Percentiles rank a stretch among this genome's conserved stretches.
Conservation (phyloP, 92 coral and sea anemone species). For the Palythoa grandis region DNA sequence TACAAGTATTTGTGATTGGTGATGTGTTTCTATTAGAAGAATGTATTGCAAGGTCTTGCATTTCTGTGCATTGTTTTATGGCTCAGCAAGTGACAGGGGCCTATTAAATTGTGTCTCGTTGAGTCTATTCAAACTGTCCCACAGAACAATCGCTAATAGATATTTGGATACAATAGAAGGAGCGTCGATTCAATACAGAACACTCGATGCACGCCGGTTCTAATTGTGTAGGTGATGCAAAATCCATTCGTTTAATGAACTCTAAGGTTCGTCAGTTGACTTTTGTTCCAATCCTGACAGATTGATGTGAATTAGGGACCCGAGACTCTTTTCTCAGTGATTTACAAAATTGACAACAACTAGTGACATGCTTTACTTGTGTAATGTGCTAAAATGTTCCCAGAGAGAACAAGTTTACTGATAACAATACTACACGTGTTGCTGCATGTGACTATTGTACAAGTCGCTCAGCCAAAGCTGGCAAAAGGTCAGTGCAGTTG, state of each 20-base stretch:
- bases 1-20: neutral
- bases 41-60: neutral
- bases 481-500: neutral
- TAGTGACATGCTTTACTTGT: neutral
- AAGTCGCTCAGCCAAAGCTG: neutral
- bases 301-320: neutral
- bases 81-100: constrained; percentile 22
- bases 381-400: constrained; percentile 20
- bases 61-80: constrained; percentile 10
- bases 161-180: neutral
- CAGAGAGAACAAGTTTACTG: constrained; percentile 13
- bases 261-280: neutral
- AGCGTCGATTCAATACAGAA: constrained; percentile 17
- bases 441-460: constrained; percentile 16
- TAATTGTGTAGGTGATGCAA: constrained; percentile 34
- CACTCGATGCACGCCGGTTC: constrained; percentile 22
- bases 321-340: neutral
- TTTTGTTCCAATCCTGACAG: neutral
- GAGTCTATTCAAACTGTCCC: constrained; percentile 5
- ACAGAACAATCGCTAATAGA: constrained; percentile 24
- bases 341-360: neutral
- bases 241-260: constrained; percentile 24
- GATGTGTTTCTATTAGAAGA: too few species aligned
- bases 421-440: constrained; percentile 34
- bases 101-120: constrained; percentile 1